Evolutionary conservation across 2,113 vertebrate species (phyloP).

Genomic region (Hyla sarda): DNA sequence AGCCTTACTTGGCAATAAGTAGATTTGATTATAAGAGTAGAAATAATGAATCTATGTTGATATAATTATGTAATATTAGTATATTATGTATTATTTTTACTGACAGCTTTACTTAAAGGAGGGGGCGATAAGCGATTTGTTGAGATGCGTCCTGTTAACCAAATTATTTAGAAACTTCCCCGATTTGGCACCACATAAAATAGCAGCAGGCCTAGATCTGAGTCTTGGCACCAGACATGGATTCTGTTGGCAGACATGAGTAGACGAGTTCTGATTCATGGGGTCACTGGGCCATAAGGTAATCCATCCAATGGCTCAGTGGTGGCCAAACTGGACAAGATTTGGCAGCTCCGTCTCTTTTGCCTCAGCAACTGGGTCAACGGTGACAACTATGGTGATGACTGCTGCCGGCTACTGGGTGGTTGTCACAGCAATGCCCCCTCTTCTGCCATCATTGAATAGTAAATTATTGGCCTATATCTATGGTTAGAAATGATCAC

Average conservation of each 20-base stretch:
- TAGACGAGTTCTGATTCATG: background rate
- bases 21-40: no score
- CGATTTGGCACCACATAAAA: no score
- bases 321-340: background rate
- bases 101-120: no score
- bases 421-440: background rate
- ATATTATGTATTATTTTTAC: no score
- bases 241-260: background rate
- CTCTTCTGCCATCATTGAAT: background rate
- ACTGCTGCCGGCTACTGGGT: background rate
- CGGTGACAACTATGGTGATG: background rate
- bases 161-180: no score
- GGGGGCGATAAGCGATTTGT: no score
- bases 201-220: no score
- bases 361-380: constrained; percentile 4
- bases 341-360: background rate
- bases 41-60: no score
- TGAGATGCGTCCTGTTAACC: no score
- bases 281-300: background rate
- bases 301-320: background rate
- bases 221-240: background rate
- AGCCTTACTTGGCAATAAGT: no score
- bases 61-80: no score
- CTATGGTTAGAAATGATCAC: no score
- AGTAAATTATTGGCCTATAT: background rate